Evolutionary conservation across 2,797 vertebrate species (phyloP), one percentile per base, ranked within the genome.

Genomic region (Muscicapa comitata): DNA sequence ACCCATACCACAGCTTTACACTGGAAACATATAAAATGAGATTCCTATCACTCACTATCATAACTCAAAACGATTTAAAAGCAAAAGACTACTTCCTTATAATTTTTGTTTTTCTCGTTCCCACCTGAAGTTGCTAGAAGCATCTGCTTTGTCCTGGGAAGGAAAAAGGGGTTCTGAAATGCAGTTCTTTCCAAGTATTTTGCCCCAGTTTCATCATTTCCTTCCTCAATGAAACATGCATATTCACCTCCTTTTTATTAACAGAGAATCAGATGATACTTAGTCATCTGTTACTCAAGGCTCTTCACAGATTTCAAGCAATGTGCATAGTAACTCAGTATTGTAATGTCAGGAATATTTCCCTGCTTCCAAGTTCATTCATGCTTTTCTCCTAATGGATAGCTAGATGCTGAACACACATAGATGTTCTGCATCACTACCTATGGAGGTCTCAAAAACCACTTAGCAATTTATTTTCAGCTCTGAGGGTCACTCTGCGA

Each of bases 261-360:
- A 83, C 45, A 83, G 74, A 93, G 11, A 65, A 65, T 91, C 97
- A 95, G 91, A 93, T 96, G 97, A 96, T 58, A 93, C 37, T 95
- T 90, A 92, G 92, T 97, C 96, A 97, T 57, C 28, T 7, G 0
- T 95, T 80, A 78, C 90, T 93, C 87, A 91, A 90, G 68, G 65
- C 13, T 65, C 61, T 83, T 54, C 57, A 50, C 16, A 20, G 58
- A 80, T 75, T 26, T 86, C 81, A 26, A 21, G 42, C 61, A 78
- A 18, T 7, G 24, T 29, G 37, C 57, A 65, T 13, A 4, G 35
- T 8, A 92, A 77, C 38, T 75, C 78, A n/a, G 7, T 45, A 38
- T 21, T 31, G 10, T 33, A 29, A 55, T 25, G 51, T 31, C 1
- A 1, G 68, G 68, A 92, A 66, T 48, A 75, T 7, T 45, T 47